These are phyloP conservation scores for Holocentrus rufus DNA, from an alignment of 2,797 vertebrate genomes.

Conservation along the genomic window DNA sequence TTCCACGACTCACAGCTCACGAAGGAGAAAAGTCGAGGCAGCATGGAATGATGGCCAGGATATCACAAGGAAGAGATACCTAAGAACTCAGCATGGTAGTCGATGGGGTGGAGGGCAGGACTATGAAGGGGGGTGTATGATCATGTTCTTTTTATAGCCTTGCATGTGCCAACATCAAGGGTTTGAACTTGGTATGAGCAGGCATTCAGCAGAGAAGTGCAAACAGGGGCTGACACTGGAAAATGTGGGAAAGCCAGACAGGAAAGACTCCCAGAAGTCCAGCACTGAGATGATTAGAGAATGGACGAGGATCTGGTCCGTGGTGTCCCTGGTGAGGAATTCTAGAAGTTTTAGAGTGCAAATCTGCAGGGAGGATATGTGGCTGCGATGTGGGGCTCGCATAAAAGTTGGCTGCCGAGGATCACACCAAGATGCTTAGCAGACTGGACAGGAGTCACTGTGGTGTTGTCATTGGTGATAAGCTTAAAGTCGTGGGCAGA, in stretches of 20 bases:
- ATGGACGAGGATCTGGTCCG: constrained; percentile 9
- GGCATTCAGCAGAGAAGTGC: not conserved
- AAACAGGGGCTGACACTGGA: not conserved
- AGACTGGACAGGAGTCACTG: constrained; percentile 48
- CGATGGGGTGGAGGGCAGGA: not conserved
- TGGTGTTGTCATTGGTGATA: constrained; percentile 59
- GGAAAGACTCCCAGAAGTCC: not conserved
- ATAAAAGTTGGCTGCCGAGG: constrained; percentile 51
- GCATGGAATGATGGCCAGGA: constrained; percentile 14
- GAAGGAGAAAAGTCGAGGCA: constrained; percentile 15
- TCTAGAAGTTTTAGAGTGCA: constrained; percentile 32
- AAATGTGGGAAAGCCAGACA: not conserved
- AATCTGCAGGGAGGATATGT: constrained; percentile 25
- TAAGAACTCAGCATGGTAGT: constrained; percentile 8
- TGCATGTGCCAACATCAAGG: constrained; percentile 20
- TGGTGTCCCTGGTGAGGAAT: constrained; percentile 13
- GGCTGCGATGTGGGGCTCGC: constrained; percentile 13
- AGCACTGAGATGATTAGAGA: constrained; percentile 29
- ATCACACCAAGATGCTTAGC: constrained; percentile 51
- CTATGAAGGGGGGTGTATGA: not conserved
- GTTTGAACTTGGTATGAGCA: constrained; percentile 27
- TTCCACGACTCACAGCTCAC: constrained; percentile 17
- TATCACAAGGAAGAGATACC: constrained; percentile 20
- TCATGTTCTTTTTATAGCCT: constrained; percentile 21
- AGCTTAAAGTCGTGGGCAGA: constrained; percentile 47